phyloP scores from a whole-genome alignment of 2,113 vertebrate genomes.

The Scartelaos histophorus region DNA sequence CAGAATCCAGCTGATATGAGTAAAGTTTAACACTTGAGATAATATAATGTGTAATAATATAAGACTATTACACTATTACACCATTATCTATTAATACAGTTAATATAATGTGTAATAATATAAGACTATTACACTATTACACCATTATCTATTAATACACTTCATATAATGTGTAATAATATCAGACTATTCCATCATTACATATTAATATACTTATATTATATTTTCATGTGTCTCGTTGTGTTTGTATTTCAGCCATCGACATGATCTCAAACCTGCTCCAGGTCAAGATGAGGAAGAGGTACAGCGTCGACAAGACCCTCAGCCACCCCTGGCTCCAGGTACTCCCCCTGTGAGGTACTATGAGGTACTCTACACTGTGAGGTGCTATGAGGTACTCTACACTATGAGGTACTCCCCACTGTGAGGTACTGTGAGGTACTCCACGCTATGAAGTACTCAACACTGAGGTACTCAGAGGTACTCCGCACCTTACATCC shows the following conservation, averaged over 20 bases:
- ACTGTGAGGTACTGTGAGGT: too few relatives aligned
- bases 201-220: background rate
- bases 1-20: too few relatives aligned
- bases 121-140: too few relatives aligned
- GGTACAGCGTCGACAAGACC: conserved; percentile 95
- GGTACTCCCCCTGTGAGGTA: conserved; percentile 69
- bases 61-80: too few relatives aligned
- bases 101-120: background rate
- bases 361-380: background rate
- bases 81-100: background rate
- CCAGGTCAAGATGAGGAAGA: conserved; percentile 99
- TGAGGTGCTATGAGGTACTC: background rate
- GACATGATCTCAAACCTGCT: conserved; percentile 98
- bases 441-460: too few relatives aligned
- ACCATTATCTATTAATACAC: background rate
- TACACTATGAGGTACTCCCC: too few relatives aligned
- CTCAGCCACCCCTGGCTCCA: conserved; percentile 98
- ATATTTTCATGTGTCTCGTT: too few relatives aligned
- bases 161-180: background rate
- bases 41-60: too few relatives aligned
- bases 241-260: conserved; percentile 78
- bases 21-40: too few relatives aligned
- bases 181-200: too few relatives aligned
- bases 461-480: background rate
- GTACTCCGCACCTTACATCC: too few relatives aligned